A percentile compares a stretch with the other conserved stretches of the same genome.
These are phyloP conservation scores for Cryptosula pallasiana DNA, from an alignment of 2,888 invertebrate species.

Conservation along the genomic window DNA sequence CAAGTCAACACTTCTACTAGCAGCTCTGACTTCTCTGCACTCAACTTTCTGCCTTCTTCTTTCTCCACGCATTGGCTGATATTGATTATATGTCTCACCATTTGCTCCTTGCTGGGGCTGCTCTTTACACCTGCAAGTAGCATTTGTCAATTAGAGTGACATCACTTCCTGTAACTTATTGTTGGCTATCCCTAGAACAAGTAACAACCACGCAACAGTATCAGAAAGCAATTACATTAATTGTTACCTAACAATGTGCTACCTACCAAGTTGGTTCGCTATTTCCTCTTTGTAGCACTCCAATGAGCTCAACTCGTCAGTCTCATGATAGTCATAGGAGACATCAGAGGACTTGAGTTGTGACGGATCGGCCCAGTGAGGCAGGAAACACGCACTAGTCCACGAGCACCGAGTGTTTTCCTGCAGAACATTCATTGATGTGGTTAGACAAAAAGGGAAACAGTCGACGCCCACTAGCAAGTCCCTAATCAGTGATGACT, in stretches of 20 bases:
- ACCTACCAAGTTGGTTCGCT: background rate
- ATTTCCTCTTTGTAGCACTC: slow-evolving; percentile 11
- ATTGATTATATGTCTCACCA: slow-evolving; percentile 2
- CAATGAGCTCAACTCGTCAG: slow-evolving; percentile 1
- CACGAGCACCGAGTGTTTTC: slow-evolving; percentile 26
- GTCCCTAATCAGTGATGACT: too few relatives aligned
- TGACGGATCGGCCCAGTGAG: slow-evolving; percentile 34
- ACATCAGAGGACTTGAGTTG: slow-evolving; percentile 29
- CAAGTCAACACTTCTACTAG: slow-evolving; percentile 32
- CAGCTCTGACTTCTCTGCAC: slow-evolving; percentile 4
- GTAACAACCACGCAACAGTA: too few relatives aligned
- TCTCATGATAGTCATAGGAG: slow-evolving; percentile 23
- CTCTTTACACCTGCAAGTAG: slow-evolving; percentile 1
- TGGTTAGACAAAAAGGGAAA: too few relatives aligned
- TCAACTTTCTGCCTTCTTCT: background rate
- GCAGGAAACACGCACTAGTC: slow-evolving; percentile 31
- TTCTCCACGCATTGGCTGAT: background rate
- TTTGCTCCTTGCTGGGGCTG: background rate
- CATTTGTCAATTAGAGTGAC: too few relatives aligned
- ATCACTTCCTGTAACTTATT: too few relatives aligned
- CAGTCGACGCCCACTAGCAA: too few relatives aligned
- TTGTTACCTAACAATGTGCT: too few relatives aligned
- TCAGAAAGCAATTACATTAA: too few relatives aligned
- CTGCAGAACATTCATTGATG: background rate
- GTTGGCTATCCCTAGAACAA: too few relatives aligned